Base-by-base conservation (phyloP, 2,113 vertebrate species). In the Ophthalmolycus amberensis region DNA sequence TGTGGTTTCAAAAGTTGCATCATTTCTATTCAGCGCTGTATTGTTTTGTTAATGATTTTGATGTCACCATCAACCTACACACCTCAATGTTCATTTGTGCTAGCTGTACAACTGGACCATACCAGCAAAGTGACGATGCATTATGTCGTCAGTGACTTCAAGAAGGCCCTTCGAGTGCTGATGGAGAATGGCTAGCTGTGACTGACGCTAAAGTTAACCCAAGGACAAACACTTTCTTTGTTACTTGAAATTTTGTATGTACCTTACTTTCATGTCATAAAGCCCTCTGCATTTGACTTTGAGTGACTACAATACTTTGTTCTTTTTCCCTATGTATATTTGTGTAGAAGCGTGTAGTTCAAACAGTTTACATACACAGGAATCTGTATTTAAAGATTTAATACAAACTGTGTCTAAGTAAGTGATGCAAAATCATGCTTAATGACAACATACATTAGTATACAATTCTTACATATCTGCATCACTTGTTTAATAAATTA, bases 171-270 rank as follows among this genome's bases (percentile, higher is more conserved):
- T 74, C 54, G 18, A 58, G 37, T 81, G 78, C 70, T 88, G 68
- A 82, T 59, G 42, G 48, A 76, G 29, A 80, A 68, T 44, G 60
- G 40, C 6, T 75, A 66, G 20, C 42, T 82, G 78, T 86, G 77
- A 78, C 54, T 34, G 27, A 66, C 48, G 56, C 48, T 72, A 79
- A 50, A 75, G 72, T 89, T 71, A 83, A 85, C 52, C 76, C 70
- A 63, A 87, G 79, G 90, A 84, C 69, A 89, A 89, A 90, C 88
- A 92, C 82, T 80, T 87, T 85, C 74, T 94, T 90, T 91, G 85
- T 93, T 91, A 92, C 89, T 91, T 94, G 89, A 93, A 79, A 84
- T 92, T 94, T 94, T 94, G 82, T 94, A 91, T 92, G 91, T 89
- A 89, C 83, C 72, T 88, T 84, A 83, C 85, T 89, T 90, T 88